Base-by-base conservation (phyloP, 2,113 vertebrate species). In the Gavia stellata region DNA sequence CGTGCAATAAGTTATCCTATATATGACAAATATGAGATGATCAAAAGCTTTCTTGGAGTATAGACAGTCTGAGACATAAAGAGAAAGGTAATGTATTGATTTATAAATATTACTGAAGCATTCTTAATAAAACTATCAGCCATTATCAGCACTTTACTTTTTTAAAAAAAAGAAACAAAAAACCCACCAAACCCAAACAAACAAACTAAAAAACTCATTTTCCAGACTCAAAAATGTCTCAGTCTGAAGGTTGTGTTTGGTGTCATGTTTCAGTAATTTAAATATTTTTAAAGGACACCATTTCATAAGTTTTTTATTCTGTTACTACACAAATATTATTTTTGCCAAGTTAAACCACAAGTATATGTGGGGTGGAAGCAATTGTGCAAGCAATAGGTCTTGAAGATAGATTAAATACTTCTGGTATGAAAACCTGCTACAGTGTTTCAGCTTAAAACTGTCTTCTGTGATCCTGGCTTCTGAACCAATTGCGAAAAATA, bases 31-130 rank as follows among this genome's bases (percentile, higher is more conserved):
- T 63, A 63, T 15, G 65, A 96, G 74, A 90, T 73, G 71, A 91
- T 93, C 71, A 82, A 92, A 95, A 92, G 49, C 44, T 93, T 77
- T 86, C 74, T 93, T 59, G 67, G 90, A 61, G 75, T 71, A 55
- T 33, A 91, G 77, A 49, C 53, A 59, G 44, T 47, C 80, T 74
- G 63, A 88, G 68, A 44, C 65, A 77, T 65, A 86, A 74, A 86
- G 58, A 66, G 45, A 83, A 86, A 85, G 61, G 78, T 86, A 90
- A 92, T 81, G 14, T 83, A 61, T 81, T 77, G 74, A 75, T 88
- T 55, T 82, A 26, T 68, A 88, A 93, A 88, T 50, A 49, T 68
- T 91, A 53, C 58, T 73, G n/a, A 85, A 77, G 29, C 47, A 82
- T 92, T 92, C 78, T 83, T 67, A 68, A 88, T 88, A 86, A 88